These are phyloP conservation scores for Caenorhabditis doughertyi DNA, from an alignment of 2,888 invertebrate genomes.

Conservation along the genomic window DNA sequence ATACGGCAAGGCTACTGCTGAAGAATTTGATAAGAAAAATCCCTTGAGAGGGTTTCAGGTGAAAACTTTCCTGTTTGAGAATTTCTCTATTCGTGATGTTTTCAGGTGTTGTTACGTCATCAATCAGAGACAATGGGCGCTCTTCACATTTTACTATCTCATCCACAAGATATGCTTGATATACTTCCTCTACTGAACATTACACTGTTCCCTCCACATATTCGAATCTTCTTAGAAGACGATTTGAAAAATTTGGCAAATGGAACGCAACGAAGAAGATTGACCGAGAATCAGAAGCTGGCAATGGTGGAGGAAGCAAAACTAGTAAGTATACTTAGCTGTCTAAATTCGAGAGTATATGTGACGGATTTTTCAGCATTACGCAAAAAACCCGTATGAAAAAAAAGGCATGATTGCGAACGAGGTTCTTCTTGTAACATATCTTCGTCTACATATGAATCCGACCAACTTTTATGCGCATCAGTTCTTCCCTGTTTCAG, in stretches of 20 bases:
- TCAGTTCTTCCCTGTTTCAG: neutral
- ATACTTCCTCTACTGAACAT: conserved; percentile 5
- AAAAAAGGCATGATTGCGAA: neutral
- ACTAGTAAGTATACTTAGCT: neutral
- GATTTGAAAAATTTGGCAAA: neutral
- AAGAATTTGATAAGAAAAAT: conserved; percentile 10
- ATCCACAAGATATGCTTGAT: conserved; percentile 25
- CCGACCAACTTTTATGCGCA: conserved; percentile 3
- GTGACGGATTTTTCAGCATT: conserved; percentile 2
- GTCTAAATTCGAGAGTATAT: neutral
- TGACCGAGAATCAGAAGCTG: neutral
- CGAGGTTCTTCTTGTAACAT: conserved; percentile 3
- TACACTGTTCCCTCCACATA: conserved; percentile 10
- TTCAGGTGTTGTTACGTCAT: conserved; percentile 10
- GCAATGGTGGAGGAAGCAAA: conserved; percentile 3
- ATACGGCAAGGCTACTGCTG: neutral
- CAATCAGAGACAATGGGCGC: conserved; percentile 16
- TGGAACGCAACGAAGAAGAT: neutral
- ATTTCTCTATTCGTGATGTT: neutral
- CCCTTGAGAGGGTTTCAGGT: conserved; percentile 18
- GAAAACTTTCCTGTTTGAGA: neutral
- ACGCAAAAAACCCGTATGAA: neutral
- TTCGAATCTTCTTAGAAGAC: neutral
- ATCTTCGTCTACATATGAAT: conserved; percentile 12
- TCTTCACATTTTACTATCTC: conserved; percentile 15